Conservation (phyloP, 1,140 invertebrate genomes). For the Olivierus martensii region DNA sequence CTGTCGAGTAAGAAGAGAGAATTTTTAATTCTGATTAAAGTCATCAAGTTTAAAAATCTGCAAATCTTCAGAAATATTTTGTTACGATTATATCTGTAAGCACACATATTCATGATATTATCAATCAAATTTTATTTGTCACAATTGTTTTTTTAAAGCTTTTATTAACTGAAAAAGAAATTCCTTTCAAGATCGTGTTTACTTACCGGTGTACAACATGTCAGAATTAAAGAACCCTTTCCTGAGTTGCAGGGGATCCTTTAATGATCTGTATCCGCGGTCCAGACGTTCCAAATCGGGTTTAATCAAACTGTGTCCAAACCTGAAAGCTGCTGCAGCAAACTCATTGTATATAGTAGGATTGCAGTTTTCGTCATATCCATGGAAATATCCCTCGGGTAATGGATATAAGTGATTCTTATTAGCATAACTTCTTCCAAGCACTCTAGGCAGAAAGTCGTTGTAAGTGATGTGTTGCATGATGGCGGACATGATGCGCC, state of each 20-base stretch:
- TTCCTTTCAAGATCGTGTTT: too few species aligned
- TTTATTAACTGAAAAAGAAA: too few species aligned
- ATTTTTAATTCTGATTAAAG: too few species aligned
- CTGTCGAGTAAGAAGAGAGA: too few species aligned
- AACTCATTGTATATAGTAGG: slow-evolving; percentile 88
- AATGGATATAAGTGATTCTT: slow-evolving; percentile 72
- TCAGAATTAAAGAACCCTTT: slow-evolving; percentile 94
- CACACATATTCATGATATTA: too few species aligned
- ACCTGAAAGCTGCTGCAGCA: slow-evolving; percentile 63
- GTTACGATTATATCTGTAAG: too few species aligned
- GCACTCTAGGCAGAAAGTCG: slow-evolving; percentile 84
- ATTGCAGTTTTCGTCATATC: slow-evolving; percentile 81
- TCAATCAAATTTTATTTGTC: too few species aligned
- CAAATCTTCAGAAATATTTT: too few species aligned
- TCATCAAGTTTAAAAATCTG: too few species aligned
- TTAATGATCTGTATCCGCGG: slow-evolving; percentile 48
- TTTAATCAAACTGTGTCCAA: slow-evolving; percentile 83
- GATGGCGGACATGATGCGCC: slow-evolving; percentile 66
- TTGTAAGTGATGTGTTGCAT: slow-evolving; percentile 88
- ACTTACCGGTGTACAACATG: slow-evolving; percentile 47
- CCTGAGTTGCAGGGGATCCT: slow-evolving; percentile 60
- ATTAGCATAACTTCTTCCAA: slow-evolving; percentile 83
- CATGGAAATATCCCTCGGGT: slow-evolving; percentile 74
- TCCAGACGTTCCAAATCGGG: slow-evolving; percentile 77
- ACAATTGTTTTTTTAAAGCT: too few species aligned